These are phyloP conservation scores for Athene cunicularia DNA, from an alignment of 2,113 vertebrate genomes.

Conservation along the genomic window DNA sequence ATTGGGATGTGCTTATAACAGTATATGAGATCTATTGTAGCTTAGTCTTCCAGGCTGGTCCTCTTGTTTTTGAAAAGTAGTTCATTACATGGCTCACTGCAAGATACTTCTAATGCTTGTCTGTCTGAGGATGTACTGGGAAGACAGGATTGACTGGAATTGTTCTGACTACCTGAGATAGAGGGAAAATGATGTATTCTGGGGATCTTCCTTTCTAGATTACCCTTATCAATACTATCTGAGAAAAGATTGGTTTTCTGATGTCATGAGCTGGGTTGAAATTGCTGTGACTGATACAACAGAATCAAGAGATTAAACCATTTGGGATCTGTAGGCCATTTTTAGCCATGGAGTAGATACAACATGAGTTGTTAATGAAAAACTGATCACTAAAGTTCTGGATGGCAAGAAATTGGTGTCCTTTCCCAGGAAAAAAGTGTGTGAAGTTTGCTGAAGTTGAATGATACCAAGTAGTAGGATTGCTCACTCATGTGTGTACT, in stretches of 20 bases:
- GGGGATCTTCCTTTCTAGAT: neutral
- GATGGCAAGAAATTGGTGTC: neutral
- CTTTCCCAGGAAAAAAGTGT: neutral
- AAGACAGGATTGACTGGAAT: neutral
- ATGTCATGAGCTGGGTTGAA: neutral
- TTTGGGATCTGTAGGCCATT: neutral
- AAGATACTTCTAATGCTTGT: neutral
- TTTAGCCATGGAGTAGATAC: neutral
- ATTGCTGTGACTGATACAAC: neutral
- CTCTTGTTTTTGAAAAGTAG: neutral
- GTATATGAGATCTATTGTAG: neutral
- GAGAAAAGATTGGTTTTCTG: neutral
- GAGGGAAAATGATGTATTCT: neutral
- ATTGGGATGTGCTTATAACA: neutral
- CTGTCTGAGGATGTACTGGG: neutral
- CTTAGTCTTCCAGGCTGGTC: neutral
- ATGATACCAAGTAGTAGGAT: neutral
- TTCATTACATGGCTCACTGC: neutral
- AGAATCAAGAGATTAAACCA: neutral
- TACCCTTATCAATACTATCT: neutral
- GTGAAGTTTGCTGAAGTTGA: neutral
- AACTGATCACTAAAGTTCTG: neutral
- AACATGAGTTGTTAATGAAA: neutral
- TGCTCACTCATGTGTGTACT: fast-evolving
- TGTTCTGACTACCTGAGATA: neutral